Base-by-base conservation (phyloP, 2,113 vertebrate species). In the Alethe castanea region DNA sequence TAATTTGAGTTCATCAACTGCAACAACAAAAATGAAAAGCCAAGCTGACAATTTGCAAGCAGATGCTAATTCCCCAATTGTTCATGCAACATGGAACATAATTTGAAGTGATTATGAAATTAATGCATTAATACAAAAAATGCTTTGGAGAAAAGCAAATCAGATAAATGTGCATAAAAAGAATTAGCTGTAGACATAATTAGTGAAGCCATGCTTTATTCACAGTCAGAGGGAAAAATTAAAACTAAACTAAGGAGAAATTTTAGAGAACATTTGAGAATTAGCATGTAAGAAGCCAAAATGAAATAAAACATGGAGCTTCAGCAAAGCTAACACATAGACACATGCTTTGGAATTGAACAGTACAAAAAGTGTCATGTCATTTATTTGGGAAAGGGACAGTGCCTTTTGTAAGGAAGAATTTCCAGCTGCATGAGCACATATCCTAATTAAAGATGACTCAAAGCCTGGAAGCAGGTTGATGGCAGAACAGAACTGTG, bases 51-150 rank as follows among this genome's bases (percentile, higher is more conserved):
- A 95, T 82, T 95, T 94, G 57, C 76, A 95, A 95, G 82, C 86
- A 92, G 86, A 96, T 96, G 92, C 82, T 95, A 93, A 96, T 96
- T 97, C 93, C 60, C 90, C 73, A 92, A 73, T 95, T 97, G 93
- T 94, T 94, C 92, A 93, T 94, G 93, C 82, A 95, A 96, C 60
- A 48, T 93, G 60, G 76, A 96, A 81, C 67, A 64, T 94, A 90
- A 93, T 96, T 94, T 93, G 79, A 95, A 88, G 64, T 88, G 86
- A 95, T 96, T 97, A 96, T 86, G 77, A 90, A 96, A 96, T 95
- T 88, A 95, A 93, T 95, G 64, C 82, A 90, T 95, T 95, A 95
- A 94, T 93, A 92, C 67, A 73, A 88, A 95, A 86, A 93, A 87
- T 81, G 36, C 90, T 94, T 94, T 71, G 31, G 90, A 96, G 95